Percentiles rank a stretch among this genome's conserved stretches.
phyloP scores from a whole-genome alignment of 1,140 invertebrate species.

The Neuroterus valhalla region DNA sequence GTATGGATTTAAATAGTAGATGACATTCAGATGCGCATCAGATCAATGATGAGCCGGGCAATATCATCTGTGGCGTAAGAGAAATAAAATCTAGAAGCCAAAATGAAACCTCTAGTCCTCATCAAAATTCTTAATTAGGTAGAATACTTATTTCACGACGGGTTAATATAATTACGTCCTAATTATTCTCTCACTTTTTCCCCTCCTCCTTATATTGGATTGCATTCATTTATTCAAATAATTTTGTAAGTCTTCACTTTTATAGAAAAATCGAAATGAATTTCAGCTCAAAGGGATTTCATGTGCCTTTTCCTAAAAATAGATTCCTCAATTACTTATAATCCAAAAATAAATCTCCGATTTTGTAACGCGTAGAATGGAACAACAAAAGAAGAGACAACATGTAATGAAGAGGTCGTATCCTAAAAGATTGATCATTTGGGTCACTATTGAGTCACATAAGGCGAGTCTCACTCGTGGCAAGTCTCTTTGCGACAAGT shows the following conservation, averaged over 20 bases:
- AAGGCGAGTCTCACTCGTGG: too few relatives aligned
- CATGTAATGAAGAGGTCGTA: too few relatives aligned
- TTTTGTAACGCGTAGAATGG: too few relatives aligned
- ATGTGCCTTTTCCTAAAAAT: too few relatives aligned
- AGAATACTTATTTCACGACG: background rate
- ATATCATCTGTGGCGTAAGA: background rate
- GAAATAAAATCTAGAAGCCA: background rate
- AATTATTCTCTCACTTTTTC: too few relatives aligned
- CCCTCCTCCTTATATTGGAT: conserved; percentile 4
- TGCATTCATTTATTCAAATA: background rate
- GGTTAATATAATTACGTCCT: conserved; percentile 4
- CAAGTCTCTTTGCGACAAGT: too few relatives aligned
- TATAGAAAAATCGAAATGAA: background rate
- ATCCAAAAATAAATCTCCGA: too few relatives aligned
- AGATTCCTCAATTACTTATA: too few relatives aligned
- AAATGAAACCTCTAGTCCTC: background rate
- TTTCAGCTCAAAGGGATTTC: background rate
- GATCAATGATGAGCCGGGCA: conserved; percentile 20
- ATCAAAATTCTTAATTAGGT: background rate
- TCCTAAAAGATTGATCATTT: too few relatives aligned
- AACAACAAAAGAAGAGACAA: too few relatives aligned
- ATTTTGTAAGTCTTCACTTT: background rate
- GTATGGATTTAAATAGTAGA: conserved; percentile 5
- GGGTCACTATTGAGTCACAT: too few relatives aligned
- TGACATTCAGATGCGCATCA: conserved; percentile 10